phyloP scores from a whole-genome alignment of 2,113 vertebrate genomes.

The Hymenochirus boettgeri region DNA sequence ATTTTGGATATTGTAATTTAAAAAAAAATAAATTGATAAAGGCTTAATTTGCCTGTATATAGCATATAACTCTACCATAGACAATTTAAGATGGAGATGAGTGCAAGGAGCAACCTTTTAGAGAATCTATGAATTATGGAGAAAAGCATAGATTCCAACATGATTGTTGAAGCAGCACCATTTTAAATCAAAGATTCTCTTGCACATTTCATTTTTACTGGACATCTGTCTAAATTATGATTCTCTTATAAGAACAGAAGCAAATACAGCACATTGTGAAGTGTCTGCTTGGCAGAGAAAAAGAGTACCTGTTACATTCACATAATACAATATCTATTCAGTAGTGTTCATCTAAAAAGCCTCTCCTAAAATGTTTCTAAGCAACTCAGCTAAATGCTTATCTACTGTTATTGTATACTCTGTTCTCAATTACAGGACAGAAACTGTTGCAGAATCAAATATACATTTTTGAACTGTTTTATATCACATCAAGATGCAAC shows the following conservation, averaged over 20 bases:
- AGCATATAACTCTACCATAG: no score
- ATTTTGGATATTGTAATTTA: no score
- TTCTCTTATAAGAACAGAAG: conserved; percentile 5
- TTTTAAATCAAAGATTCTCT: conserved; percentile 7
- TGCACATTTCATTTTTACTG: background rate
- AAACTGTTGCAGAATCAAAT: no score
- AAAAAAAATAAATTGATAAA: no score
- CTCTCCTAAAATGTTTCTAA: conserved; percentile 9
- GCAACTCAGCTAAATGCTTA: conserved; percentile 1
- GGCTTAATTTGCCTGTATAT: no score
- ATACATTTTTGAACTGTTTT: no score
- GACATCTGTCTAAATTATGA: conserved; percentile 3
- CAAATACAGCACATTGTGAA: conserved; percentile 9
- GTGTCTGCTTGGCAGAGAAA: conserved; percentile 3
- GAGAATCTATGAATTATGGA: background rate
- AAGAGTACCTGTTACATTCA: background rate
- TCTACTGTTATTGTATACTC: background rate
- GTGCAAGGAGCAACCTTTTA: background rate
- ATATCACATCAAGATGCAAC: no score
- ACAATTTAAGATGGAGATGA: no score
- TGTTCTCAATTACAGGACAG: no score
- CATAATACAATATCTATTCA: conserved; percentile 3
- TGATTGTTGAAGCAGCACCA: background rate
- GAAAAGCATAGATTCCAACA: background rate
- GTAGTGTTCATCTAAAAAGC: conserved; percentile 1